Evolutionary conservation across 2,113 vertebrate genomes (phyloP).

Genomic region (Seriola dumerili): DNA sequence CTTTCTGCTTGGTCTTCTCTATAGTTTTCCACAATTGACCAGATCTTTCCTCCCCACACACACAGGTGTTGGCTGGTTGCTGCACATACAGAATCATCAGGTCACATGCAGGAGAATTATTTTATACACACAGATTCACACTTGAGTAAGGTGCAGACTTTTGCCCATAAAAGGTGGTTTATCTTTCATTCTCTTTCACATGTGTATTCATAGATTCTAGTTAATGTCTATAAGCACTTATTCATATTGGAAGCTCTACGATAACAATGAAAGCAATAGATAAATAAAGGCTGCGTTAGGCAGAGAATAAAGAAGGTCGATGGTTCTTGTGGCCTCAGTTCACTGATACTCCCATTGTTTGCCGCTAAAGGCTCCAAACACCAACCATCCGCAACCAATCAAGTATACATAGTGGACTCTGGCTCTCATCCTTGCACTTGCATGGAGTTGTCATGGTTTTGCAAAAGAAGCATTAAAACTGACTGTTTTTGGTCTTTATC

Average conservation of each 20-base stretch:
- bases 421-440: constrained; percentile 21
- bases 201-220: background rate
- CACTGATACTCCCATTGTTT: background rate
- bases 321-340: constrained; percentile 15
- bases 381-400: background rate
- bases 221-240: background rate
- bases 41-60: background rate
- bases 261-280: background rate
- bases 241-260: too few species aligned
- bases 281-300: background rate
- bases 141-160: background rate
- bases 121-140: background rate
- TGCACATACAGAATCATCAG: background rate
- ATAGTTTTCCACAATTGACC: background rate
- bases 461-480: background rate
- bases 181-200: background rate
- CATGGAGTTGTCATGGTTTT: background rate
- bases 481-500: background rate
- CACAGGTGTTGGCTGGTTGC: background rate
- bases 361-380: constrained; percentile 16
- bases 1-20: background rate
- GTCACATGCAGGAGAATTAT: background rate
- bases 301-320: constrained; percentile 25
- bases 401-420: background rate
- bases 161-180: background rate